Evolutionary conservation across 2,888 invertebrate species (phyloP), one percentile per base, ranked within the genome.

Genomic region (Callinectes sapidus): DNA sequence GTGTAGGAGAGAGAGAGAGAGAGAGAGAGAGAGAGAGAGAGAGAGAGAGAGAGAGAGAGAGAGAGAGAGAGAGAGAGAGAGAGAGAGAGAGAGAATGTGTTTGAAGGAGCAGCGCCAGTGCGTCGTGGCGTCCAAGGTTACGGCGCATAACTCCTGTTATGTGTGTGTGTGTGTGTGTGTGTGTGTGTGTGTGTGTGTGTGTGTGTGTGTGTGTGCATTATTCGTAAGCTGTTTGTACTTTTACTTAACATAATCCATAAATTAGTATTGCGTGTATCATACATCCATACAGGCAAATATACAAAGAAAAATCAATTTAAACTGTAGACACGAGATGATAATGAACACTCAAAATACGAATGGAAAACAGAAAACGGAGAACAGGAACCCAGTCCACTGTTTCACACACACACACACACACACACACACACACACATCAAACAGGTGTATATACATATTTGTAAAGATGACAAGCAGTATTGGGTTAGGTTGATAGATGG

Each of bases 111-210:
- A 88, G 16, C 14, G 35, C 35, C 28, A 77, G 16, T n/a, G 35
- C 35, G 39, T 18, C n/a, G 55, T 86, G 55, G 28, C 28, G 14
- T 32, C 55, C 35, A 85, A 28, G 89, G 39, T 85, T 23, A 86
- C 18, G 48, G 54, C 89, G 91, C 54, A 95, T 97, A 71, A 87
- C 61, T 89, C 71, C 48, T 89, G 35, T 86, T 91, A 32, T 89
- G 85, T 86, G 61, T 91, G 86, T 91, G 61, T 89, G 85, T 91
- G 28, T 91, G 42, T 86, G 28, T 91, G 55, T 86, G 66, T 89
- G 35, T 86, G 85, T 91, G 42, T 89, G 85, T 86, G 61, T 91
- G 86, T 91, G 61, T 89, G 85, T 91, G 28, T 91, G 42, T 86
- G 28, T 91, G 55, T 90, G n/a, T 88, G 54, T 77, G 32, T 89